Evolutionary conservation across 2,113 vertebrate genomes (phyloP).

Genomic region (Climacteris rufus): DNA sequence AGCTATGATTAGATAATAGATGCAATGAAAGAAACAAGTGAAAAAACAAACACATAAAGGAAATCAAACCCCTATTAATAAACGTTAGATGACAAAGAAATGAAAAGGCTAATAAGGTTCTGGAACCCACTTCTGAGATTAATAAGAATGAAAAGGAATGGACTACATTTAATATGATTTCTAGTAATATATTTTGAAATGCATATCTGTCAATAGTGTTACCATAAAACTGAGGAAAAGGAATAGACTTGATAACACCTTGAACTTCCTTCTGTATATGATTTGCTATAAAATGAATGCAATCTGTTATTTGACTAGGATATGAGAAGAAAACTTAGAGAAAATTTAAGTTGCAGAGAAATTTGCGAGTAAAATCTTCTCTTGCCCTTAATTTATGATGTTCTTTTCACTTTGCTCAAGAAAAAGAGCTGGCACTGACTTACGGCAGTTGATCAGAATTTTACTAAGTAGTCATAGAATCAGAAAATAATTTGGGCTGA

Average conservation of each 20-base stretch:
- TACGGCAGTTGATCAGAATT: slow-evolving; percentile 2
- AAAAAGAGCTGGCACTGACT: neutral
- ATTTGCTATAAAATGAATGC: neutral
- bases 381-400: neutral
- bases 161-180: neutral
- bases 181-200: neutral
- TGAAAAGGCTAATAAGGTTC: neutral
- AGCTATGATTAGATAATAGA: neutral
- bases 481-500: neutral
- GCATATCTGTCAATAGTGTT: neutral
- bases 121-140: neutral
- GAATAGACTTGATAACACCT: neutral
- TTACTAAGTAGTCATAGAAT: neutral
- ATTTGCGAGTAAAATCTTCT: neutral
- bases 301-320: neutral
- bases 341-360: neutral
- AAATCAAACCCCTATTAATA: neutral
- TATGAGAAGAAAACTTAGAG: neutral
- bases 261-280: neutral
- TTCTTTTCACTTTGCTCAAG: neutral
- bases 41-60: neutral
- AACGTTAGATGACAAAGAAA: neutral
- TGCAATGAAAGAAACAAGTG: neutral
- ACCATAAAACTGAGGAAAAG: neutral
- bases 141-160: neutral